Evolutionary conservation across 2,888 invertebrate genomes (phyloP), one percentile per base, ranked within the genome.

Genomic region (Pardosa pseudoannulata): DNA sequence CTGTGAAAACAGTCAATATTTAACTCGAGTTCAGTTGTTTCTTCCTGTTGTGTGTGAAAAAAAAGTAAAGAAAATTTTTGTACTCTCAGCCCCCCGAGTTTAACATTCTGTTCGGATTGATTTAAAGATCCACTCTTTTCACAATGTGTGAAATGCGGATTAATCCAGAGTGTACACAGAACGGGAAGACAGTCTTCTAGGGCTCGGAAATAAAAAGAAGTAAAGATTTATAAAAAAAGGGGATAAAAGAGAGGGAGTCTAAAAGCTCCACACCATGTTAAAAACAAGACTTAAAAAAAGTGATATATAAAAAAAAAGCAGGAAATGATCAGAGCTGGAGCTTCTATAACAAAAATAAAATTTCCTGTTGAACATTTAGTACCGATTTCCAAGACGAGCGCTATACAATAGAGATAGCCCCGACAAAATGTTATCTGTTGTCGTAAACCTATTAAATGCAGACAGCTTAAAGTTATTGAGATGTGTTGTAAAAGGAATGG

Each of bases 1-100:
- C 23, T 67, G 73, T 67, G 50, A 80, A 80, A 73, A 73, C 73
- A 80, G 80, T 72, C 73, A 80, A 73, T 80, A 80, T 80, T 80
- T 73, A 72, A 80, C 73, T 31, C 67, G 19, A 65, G 56, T 31
- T 41, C 27, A 41, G 71, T 72, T 41, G 73, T 73, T 80, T 80
- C 56, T 36, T 46, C 39, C 67, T 31, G 65, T 80, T 73, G 36
- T 67, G 23, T 23, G 6, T n/a, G n/a, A n/a, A n/a, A n/a, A n/a
- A n/a, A n/a, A n/a, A n/a, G n/a, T n/a, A n/a, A n/a, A n/a, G n/a
- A n/a, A n/a, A 23, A 23, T 56, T 23, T 56, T 23, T 23, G 2
- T 23, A 1, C 23, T 56, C 23, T 56, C 3, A 2, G n/a, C 7
- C 23, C 23, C 11, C 7, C 19, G 23, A 56, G 16, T 23, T 6